Conservation (phyloP, 2,888 invertebrate genomes). For the Dexiosoma caninum region DNA sequence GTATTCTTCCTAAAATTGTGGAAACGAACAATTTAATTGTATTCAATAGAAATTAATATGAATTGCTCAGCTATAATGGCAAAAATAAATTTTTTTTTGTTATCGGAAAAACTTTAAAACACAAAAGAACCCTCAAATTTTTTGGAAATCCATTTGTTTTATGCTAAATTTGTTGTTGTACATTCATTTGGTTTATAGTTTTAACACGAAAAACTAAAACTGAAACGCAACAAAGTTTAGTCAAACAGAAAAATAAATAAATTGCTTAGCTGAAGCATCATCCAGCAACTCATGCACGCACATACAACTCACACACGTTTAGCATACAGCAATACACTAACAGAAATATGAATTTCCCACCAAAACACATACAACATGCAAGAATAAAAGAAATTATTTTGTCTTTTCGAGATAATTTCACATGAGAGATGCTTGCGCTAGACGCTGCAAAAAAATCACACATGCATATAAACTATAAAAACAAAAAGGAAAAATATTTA, state of each 20-base stretch:
- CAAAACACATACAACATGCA: conserved; percentile 2
- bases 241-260: conserved; percentile 53
- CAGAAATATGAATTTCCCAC: conserved; percentile 26
- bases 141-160: conserved; percentile 17
- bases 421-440: conserved; percentile 35
- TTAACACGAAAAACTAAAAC: conserved; percentile 39
- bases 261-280: conserved; percentile 39
- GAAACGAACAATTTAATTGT: background rate
- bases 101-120: background rate
- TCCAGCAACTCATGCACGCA: conserved; percentile 27
- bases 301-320: background rate
- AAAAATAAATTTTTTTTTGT: conserved; percentile 17
- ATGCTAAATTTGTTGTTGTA: background rate
- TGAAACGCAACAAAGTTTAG: conserved; percentile 48
- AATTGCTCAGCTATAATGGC: background rate
- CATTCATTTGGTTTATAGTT: conserved; percentile 25
- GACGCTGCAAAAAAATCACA: conserved; percentile 8
- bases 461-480: background rate
- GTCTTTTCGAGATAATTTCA: conserved; percentile 51
- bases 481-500: conserved; percentile 27
- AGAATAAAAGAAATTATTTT: conserved; percentile 42
- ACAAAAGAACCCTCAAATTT: background rate
- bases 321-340: background rate
- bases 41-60: conserved; percentile 3
- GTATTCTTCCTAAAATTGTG: background rate